phyloP scores from a whole-genome alignment of 1,140 invertebrate species.

The Antheraea mylitta region DNA sequence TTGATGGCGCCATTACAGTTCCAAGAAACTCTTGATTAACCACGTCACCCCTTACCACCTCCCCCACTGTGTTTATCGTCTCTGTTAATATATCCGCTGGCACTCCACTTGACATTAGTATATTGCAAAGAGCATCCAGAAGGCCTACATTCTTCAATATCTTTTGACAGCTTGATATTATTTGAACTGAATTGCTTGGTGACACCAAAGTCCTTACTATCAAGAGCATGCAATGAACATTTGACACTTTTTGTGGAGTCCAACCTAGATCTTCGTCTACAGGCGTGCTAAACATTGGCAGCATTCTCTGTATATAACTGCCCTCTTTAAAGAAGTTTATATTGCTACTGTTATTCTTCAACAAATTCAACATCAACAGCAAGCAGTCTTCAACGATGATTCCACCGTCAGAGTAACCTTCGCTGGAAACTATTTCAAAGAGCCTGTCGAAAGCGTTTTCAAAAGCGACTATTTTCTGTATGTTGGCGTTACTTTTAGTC shows the following conservation, averaged over 20 bases:
- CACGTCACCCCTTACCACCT: constrained; percentile 94
- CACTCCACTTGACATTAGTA: constrained; percentile 97
- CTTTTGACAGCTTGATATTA: constrained; percentile 90
- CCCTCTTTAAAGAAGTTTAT: constrained; percentile 99
- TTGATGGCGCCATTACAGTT: constrained; percentile 94
- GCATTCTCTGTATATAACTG: constrained; percentile 93
- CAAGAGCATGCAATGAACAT: constrained; percentile 94
- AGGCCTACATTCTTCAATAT: constrained; percentile 92
- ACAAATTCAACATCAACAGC: constrained; percentile 94
- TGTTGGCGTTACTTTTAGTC: constrained; percentile 97
- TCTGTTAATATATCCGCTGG: constrained; percentile 97
- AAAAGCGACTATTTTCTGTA: constrained; percentile 99
- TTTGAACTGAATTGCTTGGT: constrained; percentile 89
- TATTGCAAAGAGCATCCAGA: constrained; percentile 90
- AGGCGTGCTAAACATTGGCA: constrained; percentile 92
- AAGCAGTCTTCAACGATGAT: constrained; percentile 99
- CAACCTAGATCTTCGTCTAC: constrained; percentile 89
- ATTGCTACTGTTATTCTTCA: constrained; percentile 98
- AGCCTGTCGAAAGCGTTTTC: constrained; percentile 99
- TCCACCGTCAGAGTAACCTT: constrained; percentile 96
- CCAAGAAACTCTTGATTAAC: constrained; percentile 96
- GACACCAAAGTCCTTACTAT: constrained; percentile 94
- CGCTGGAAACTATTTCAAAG: constrained; percentile 95
- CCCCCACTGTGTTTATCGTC: constrained; percentile 96
- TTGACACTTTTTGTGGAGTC: constrained; percentile 97